Evolutionary conservation across 2,113 vertebrate genomes (phyloP).

Genomic region (Poicephalus meyeri): DNA sequence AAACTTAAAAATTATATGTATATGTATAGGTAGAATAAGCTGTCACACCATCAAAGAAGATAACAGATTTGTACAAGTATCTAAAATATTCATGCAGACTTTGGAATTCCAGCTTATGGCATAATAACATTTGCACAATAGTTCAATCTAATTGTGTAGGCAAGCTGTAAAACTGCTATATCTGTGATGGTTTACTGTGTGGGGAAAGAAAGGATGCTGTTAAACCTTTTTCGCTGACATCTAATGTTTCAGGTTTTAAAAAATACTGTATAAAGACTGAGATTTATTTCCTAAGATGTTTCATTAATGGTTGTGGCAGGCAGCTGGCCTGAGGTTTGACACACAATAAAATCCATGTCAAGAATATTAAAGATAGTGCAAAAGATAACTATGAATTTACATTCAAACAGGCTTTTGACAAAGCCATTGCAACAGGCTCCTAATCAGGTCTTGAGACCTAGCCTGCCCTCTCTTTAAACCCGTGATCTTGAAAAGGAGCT

Average conservation of each 20-base stretch:
- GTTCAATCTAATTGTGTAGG: constrained; percentile 75
- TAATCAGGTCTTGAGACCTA: constrained; percentile 89
- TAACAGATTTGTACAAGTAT: constrained; percentile 61
- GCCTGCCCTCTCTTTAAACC: constrained; percentile 93
- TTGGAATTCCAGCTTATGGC: constrained; percentile 62
- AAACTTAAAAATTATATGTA: constrained; percentile 15
- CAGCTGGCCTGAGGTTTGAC: constrained; percentile 86
- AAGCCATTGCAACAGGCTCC: constrained; percentile 94
- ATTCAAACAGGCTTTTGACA: constrained; percentile 97
- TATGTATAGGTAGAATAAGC: not conserved
- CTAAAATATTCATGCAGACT: constrained; percentile 60
- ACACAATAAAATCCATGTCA: constrained; percentile 93
- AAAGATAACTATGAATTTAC: constrained; percentile 94
- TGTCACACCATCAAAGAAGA: constrained; percentile 48
- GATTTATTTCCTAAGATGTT: constrained; percentile 89
- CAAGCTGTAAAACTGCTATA: constrained; percentile 62
- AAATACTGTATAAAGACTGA: constrained; percentile 84
- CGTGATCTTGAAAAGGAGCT: constrained; percentile 97
- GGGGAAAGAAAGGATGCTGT: not conserved
- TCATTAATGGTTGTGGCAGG: constrained; percentile 87
- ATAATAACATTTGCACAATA: constrained; percentile 67
- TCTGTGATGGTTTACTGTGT: constrained; percentile 64
- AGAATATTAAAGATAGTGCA: constrained; percentile 91
- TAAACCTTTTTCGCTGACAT: constrained; percentile 81
- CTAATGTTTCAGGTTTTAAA: constrained; percentile 82